Conservation (phyloP, 2,888 invertebrate species). For the Cabera pusaria region DNA sequence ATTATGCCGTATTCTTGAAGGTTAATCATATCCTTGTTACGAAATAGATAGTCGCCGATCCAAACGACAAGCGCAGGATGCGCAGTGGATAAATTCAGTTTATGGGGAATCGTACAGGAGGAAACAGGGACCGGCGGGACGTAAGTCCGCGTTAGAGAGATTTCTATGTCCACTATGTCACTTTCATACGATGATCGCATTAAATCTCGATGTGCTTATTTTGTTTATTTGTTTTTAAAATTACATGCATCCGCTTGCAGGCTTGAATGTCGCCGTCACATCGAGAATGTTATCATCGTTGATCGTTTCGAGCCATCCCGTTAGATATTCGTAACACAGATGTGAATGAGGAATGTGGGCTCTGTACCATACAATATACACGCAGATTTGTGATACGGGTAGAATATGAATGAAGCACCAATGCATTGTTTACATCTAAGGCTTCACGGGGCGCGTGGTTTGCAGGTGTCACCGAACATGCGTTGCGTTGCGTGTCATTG, state of each 20-base stretch:
- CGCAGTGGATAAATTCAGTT: conserved; percentile 62
- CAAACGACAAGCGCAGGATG: conserved; percentile 70
- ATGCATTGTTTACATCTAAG: conserved; percentile 66
- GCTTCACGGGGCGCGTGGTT: conserved; percentile 44
- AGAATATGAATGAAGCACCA: conserved; percentile 56
- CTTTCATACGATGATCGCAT: conserved; percentile 71
- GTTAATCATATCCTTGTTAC: conserved; percentile 45
- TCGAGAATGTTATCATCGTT: conserved; percentile 80
- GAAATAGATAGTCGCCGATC: conserved; percentile 69
- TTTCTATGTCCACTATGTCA: conserved; percentile 41
- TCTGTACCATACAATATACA: conserved; percentile 65
- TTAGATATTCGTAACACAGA: conserved; percentile 49
- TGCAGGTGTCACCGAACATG: conserved; percentile 68
- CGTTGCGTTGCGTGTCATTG: conserved; percentile 62
- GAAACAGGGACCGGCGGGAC: conserved; percentile 85
- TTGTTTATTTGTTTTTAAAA: conserved; percentile 50
- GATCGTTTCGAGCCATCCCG: conserved; percentile 40
- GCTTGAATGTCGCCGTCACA: conserved; percentile 69
- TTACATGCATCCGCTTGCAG: conserved; percentile 72
- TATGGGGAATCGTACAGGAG: conserved; percentile 82
- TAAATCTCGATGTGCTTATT: conserved; percentile 77
- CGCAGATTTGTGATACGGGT: conserved; percentile 46
- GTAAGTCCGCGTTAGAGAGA: conserved; percentile 80
- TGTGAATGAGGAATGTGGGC: conserved; percentile 65
- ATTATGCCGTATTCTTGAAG: conserved; percentile 3